phyloP scores from a whole-genome alignment of 2,888 invertebrate genomes.

The Parnassius smintheus region DNA sequence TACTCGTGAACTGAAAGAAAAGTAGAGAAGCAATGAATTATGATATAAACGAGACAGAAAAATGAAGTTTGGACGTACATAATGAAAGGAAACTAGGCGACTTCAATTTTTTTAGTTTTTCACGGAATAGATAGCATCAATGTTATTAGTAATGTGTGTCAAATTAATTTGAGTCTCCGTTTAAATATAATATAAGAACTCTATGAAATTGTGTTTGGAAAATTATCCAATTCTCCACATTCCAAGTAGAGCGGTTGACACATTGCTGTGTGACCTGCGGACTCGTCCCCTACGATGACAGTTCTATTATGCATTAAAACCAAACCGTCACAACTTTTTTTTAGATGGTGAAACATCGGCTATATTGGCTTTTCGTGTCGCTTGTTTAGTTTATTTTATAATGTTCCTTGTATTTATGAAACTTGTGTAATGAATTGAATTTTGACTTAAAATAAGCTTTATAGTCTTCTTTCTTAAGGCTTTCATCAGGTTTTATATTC shows the following conservation, averaged over 20 bases:
- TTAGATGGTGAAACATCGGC: slow-evolving; percentile 1
- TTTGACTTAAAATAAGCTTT: too few relatives aligned
- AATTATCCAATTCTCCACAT: slow-evolving; percentile 13
- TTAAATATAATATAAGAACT: slow-evolving; percentile 1
- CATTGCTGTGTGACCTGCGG: not conserved
- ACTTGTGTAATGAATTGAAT: too few relatives aligned
- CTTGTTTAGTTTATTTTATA: not conserved
- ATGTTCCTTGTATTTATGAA: not conserved
- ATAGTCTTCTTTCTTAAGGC: too few relatives aligned
- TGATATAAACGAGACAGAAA: not conserved
- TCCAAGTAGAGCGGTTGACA: slow-evolving; percentile 9
- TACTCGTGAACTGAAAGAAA: too few relatives aligned
- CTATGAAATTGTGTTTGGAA: not conserved
- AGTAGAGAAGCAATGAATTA: too few relatives aligned
- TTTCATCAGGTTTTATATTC: too few relatives aligned
- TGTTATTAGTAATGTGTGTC: slow-evolving; percentile 17
- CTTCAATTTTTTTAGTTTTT: not conserved
- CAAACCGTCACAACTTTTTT: slow-evolving; percentile 6
- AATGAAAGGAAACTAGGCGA: slow-evolving; percentile 2
- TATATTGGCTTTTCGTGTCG: not conserved
- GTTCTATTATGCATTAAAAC: slow-evolving; percentile 9
- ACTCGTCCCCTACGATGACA: slow-evolving; percentile 5
- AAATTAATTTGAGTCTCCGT: slow-evolving; percentile 3
- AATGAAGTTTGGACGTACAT: not conserved
- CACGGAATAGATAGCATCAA: slow-evolving; percentile 11